phyloP scores from a whole-genome alignment of 2,113 vertebrate genomes.

The Dissostichus mawsoni region DNA sequence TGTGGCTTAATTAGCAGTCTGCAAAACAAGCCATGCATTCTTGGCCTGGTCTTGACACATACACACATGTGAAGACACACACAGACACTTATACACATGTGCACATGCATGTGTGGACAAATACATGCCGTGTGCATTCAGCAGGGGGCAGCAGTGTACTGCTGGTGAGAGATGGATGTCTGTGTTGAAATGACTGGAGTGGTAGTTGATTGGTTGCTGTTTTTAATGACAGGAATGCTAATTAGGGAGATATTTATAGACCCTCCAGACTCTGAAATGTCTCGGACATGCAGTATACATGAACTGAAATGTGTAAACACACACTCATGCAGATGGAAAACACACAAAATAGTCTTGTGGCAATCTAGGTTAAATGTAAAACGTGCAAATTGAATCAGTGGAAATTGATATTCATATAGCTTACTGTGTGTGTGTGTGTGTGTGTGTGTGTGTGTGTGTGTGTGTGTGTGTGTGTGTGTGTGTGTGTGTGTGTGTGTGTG shows the following conservation, averaged over 20 bases:
- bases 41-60: constrained; percentile 70
- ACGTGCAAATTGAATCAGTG: not conserved
- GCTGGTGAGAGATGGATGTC: constrained; percentile 16
- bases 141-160: constrained; percentile 72
- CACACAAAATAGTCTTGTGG: not conserved
- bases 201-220: constrained; percentile 47
- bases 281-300: constrained; percentile 9
- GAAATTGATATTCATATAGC: not conserved
- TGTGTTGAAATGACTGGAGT: constrained; percentile 25
- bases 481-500: not conserved
- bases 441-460: constrained; percentile 2
- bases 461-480: constrained; percentile 21
- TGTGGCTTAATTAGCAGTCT: constrained; percentile 85
- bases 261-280: constrained; percentile 30
- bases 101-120: constrained; percentile 35
- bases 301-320: not conserved
- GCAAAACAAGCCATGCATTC: constrained; percentile 83
- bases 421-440: constrained; percentile 4
- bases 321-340: not conserved
- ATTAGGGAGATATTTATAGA: constrained; percentile 68
- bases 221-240: constrained; percentile 64
- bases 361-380: not conserved
- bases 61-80: constrained; percentile 31
- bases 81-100: constrained; percentile 18
- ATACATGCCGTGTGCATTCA: constrained; percentile 32